phyloP scores from a whole-genome alignment of 1,140 invertebrate species.

The Drosophila prosaltans region DNA sequence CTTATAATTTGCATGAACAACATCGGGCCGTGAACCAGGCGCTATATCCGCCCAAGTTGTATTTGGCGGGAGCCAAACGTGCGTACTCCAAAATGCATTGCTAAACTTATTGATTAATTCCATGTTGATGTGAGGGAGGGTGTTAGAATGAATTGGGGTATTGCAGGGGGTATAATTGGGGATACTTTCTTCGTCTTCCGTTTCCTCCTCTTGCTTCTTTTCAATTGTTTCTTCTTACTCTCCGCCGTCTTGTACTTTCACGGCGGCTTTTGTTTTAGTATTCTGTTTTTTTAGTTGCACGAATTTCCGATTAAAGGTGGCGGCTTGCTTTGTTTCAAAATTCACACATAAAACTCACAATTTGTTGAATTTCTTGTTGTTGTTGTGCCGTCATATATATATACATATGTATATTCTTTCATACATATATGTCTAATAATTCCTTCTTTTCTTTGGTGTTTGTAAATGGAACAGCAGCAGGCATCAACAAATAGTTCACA shows the following conservation, averaged over 20 bases:
- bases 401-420: background rate
- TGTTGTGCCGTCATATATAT: background rate
- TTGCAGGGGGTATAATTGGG: conserved; percentile 4
- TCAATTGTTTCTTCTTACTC: background rate
- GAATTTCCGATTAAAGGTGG: conserved; percentile 4
- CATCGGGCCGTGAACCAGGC: conserved; percentile 89
- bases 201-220: background rate
- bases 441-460: background rate
- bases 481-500: conserved; percentile 17
- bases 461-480: conserved; percentile 5
- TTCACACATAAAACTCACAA: conserved; percentile 5
- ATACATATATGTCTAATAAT: background rate
- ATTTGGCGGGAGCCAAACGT: conserved; percentile 95
- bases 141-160: background rate
- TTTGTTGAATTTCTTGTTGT: background rate
- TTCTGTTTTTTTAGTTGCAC: conserved; percentile 4
- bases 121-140: conserved; percentile 46
- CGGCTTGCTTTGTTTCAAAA: conserved; percentile 8
- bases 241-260: background rate
- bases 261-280: conserved; percentile 1
- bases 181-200: background rate
- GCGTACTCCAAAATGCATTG: conserved; percentile 91
- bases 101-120: conserved; percentile 68
- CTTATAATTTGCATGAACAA: conserved; percentile 91
- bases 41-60: conserved; percentile 94